These are phyloP conservation scores for Ciconia maguari DNA, from an alignment of 2,113 vertebrate species.

Conservation along the genomic window DNA sequence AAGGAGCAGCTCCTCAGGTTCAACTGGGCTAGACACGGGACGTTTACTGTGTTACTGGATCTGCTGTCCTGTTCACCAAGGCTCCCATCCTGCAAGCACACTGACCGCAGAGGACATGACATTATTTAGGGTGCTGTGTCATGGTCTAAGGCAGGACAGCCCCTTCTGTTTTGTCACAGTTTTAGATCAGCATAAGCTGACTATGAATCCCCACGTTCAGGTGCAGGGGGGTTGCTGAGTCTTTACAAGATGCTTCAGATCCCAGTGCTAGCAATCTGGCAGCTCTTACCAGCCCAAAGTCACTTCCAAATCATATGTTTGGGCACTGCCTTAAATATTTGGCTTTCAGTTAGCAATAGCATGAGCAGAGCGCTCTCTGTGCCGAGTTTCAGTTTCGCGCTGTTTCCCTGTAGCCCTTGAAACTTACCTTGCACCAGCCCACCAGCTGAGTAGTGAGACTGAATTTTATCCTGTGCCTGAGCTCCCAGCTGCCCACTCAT, in stretches of 20 bases:
- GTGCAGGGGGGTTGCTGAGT: neutral
- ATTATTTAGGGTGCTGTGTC: neutral
- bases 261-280: neutral
- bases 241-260: neutral
- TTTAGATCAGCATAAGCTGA: neutral
- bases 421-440: neutral
- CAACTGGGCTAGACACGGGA: neutral
- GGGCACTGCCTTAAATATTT: neutral
- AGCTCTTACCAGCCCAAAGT: neutral
- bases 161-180: neutral
- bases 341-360: neutral
- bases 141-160: neutral
- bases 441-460: fast-evolving
- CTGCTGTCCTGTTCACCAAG: neutral
- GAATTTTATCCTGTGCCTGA: neutral
- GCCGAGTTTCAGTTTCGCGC: neutral
- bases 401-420: neutral
- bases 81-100: neutral
- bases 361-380: neutral
- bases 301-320: neutral
- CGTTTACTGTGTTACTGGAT: neutral
- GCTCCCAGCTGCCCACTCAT: neutral
- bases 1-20: neutral
- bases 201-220: neutral
- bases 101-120: neutral